Conservation (phyloP, 2,113 vertebrate species). For the Scortum barcoo region DNA sequence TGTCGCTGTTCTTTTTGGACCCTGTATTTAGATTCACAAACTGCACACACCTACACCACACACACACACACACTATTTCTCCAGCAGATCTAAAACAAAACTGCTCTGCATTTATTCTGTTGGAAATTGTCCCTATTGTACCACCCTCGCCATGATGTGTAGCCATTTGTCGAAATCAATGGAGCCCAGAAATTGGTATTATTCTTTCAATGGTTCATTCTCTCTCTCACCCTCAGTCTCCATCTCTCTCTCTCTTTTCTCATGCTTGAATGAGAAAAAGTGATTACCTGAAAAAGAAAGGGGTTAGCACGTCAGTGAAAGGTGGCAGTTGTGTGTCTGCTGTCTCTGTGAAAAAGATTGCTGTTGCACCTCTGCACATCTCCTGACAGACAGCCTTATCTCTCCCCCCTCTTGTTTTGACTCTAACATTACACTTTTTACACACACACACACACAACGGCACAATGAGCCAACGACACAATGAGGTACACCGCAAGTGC, state of each 20-base stretch:
- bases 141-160: slow-evolving; percentile 50
- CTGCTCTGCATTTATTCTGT: slow-evolving; percentile 50
- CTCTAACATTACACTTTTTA: not conserved
- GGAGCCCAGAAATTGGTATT: slow-evolving; percentile 68
- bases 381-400: slow-evolving; percentile 40
- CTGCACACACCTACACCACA: slow-evolving; percentile 18
- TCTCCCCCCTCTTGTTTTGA: slow-evolving; percentile 32
- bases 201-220: slow-evolving; percentile 65
- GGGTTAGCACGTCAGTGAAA: slow-evolving; percentile 44
- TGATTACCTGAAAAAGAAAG: slow-evolving; percentile 69
- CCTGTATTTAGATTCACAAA: slow-evolving; percentile 30
- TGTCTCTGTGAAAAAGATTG: slow-evolving; percentile 49
- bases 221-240: slow-evolving; percentile 16
- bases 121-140: slow-evolving; percentile 62
- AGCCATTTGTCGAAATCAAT: slow-evolving; percentile 74
- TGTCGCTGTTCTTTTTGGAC: slow-evolving; percentile 43
- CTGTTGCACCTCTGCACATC: slow-evolving; percentile 34
- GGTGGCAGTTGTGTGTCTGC: slow-evolving; percentile 47
- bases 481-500: slow-evolving; percentile 35
- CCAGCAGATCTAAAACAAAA: slow-evolving; percentile 51
- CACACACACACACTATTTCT: slow-evolving; percentile 10
- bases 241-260: slow-evolving; percentile 31
- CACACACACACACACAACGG: slow-evolving; percentile 15
- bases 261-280: slow-evolving; percentile 65
- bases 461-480: slow-evolving; percentile 54